A percentile compares a stretch with the other conserved stretches of the same genome.
Evolutionary conservation across 2,888 invertebrate genomes (phyloP).

Genomic region (Dicyrtomina minuta): DNA sequence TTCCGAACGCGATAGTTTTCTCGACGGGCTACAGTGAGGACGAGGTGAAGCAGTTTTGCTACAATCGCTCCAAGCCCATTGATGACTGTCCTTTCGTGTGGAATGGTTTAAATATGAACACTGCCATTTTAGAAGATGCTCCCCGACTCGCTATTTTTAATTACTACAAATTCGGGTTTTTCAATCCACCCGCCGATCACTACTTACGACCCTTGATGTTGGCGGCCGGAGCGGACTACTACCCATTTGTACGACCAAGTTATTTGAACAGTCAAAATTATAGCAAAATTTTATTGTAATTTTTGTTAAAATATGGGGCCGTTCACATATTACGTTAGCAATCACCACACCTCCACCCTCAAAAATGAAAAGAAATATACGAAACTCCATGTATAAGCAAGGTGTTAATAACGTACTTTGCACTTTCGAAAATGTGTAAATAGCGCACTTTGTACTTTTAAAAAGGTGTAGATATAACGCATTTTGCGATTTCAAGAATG

Average conservation of each 20-base stretch:
- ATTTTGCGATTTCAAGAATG: no score
- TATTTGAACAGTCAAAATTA: no score
- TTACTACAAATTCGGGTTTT: conserved; percentile 28
- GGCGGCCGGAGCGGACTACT: conserved; percentile 8
- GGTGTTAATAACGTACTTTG: no score
- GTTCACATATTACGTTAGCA: no score
- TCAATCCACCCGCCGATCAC: conserved; percentile 18
- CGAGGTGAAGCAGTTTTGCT: conserved; percentile 40
- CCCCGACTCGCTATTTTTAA: conserved; percentile 27
- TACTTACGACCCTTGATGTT: conserved; percentile 29
- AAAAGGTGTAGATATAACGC: no score
- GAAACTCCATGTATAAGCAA: no score
- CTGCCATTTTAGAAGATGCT: conserved; percentile 29
- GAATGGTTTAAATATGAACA: conserved; percentile 35
- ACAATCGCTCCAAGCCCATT: conserved; percentile 48
- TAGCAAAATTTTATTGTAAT: not conserved
- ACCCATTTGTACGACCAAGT: conserved; percentile 25
- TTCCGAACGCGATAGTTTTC: no score
- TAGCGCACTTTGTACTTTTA: no score
- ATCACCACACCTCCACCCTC: no score
- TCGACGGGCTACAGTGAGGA: conserved; percentile 54
- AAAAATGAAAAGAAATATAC: no score
- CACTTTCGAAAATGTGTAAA: no score
- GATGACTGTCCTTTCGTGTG: conserved; percentile 46
- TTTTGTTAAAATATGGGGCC: not conserved